A percentile compares a stretch with the other conserved stretches of the same genome.
Conservation (phyloP, 1,140 invertebrate genomes). For the Manduca sexta region DNA sequence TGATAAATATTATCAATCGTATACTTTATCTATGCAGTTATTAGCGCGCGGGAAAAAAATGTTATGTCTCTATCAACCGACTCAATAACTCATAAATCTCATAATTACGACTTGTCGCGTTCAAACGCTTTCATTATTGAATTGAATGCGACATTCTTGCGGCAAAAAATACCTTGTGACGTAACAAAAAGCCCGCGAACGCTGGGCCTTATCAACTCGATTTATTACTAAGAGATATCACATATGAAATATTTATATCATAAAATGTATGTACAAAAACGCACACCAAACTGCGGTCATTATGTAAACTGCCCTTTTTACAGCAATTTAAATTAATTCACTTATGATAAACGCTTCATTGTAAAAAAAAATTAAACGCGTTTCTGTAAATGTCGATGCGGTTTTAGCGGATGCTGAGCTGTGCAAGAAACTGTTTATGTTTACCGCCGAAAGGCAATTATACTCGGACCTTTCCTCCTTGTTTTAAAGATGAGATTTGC, state of each 20-base stretch:
- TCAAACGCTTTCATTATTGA: conserved; percentile 4
- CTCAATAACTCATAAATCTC: conserved; percentile 5
- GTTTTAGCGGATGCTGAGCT: conserved; percentile 43
- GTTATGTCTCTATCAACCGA: conserved; percentile 8
- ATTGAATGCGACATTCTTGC: neutral
- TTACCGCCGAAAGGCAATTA: conserved; percentile 4
- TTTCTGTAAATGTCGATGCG: conserved; percentile 55
- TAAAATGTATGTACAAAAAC: conserved; percentile 37
- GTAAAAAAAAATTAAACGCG: conserved; percentile 47
- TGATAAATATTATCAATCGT: too few relatives aligned
- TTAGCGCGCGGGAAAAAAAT: neutral
- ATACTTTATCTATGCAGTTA: too few relatives aligned
- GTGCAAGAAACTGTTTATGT: conserved; percentile 26
- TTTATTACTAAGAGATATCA: conserved; percentile 10
- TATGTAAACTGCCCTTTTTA: conserved; percentile 62
- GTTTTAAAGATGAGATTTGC: conserved; percentile 20
- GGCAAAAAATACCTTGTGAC: neutral
- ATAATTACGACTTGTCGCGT: conserved; percentile 2
- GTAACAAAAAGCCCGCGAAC: conserved; percentile 9
- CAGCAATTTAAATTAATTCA: conserved; percentile 67
- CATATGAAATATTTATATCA: conserved; percentile 25
- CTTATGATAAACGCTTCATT: conserved; percentile 55
- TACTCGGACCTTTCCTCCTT: conserved; percentile 8
- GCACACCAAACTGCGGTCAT: conserved; percentile 35
- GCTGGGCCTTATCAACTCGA: conserved; percentile 1